phyloP scores from a whole-genome alignment of 1,140 invertebrate species.

The Brachionus paranguensis region DNA sequence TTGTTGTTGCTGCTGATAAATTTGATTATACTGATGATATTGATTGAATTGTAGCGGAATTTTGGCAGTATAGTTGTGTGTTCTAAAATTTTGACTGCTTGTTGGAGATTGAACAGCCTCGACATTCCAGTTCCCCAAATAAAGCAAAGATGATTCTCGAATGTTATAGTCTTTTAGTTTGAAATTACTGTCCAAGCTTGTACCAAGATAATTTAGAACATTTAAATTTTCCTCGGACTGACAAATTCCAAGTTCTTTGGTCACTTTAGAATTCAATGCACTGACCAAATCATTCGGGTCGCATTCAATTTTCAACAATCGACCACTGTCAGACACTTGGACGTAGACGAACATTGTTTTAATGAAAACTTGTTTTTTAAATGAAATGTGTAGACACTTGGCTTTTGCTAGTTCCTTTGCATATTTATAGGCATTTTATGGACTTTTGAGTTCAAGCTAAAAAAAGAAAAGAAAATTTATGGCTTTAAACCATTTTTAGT shows the following conservation, averaged over 20 bases:
- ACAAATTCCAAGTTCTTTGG: not conserved
- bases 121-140: not conserved
- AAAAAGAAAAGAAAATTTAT: not conserved
- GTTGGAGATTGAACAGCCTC: not conserved
- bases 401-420: not conserved
- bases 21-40: slow-evolving; percentile 7
- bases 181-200: not conserved
- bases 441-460: not conserved
- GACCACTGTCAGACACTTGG: slow-evolving; percentile 14
- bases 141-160: slow-evolving; percentile 28
- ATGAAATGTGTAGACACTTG: not conserved
- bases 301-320: slow-evolving; percentile 20
- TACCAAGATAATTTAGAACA: not conserved
- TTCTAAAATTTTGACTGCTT: not conserved
- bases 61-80: not conserved
- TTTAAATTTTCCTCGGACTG: not conserved
- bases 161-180: not conserved
- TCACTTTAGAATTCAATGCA: not conserved
- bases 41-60: not conserved
- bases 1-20: not conserved
- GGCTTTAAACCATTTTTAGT: not conserved
- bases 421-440: not conserved
- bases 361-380: not conserved
- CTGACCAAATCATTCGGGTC: slow-evolving; percentile 14
- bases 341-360: slow-evolving; percentile 18